A percentile compares a stretch with the other conserved stretches of the same genome.
These are phyloP conservation scores for Mesembrinibis cayennensis DNA, from an alignment of 2,113 vertebrate species.

Conservation along the genomic window DNA sequence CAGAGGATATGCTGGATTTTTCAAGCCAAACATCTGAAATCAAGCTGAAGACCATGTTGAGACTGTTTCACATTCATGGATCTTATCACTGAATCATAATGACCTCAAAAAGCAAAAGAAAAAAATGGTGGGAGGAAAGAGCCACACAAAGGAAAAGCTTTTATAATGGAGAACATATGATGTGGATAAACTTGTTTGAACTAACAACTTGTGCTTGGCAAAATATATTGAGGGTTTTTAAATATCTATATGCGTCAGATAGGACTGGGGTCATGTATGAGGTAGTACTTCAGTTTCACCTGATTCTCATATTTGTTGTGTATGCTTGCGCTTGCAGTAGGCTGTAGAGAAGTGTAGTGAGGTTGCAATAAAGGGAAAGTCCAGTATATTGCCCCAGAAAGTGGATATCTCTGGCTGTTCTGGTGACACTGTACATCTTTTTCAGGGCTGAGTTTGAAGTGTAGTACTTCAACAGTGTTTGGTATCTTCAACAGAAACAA, in stretches of 20 bases:
- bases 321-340: neutral
- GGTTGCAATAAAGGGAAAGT: neutral
- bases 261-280: neutral
- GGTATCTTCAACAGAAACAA: neutral
- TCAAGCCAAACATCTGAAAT: conserved; percentile 6
- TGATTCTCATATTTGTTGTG: neutral
- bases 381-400: neutral
- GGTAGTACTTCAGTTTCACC: neutral
- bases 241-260: neutral
- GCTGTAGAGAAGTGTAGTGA: neutral
- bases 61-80: neutral
- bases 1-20: conserved; percentile 7
- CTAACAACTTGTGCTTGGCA: neutral
- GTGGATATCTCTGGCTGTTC: neutral
- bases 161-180: neutral
- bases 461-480: neutral
- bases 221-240: neutral
- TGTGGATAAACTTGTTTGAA: neutral
- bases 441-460: neutral
- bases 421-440: neutral
- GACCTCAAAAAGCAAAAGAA: neutral
- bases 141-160: neutral
- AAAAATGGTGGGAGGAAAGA: neutral
- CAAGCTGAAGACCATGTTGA: neutral
- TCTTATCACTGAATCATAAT: neutral